Conservation (phyloP, 1,140 invertebrate genomes). For the Cydia fagiglandana region DNA sequence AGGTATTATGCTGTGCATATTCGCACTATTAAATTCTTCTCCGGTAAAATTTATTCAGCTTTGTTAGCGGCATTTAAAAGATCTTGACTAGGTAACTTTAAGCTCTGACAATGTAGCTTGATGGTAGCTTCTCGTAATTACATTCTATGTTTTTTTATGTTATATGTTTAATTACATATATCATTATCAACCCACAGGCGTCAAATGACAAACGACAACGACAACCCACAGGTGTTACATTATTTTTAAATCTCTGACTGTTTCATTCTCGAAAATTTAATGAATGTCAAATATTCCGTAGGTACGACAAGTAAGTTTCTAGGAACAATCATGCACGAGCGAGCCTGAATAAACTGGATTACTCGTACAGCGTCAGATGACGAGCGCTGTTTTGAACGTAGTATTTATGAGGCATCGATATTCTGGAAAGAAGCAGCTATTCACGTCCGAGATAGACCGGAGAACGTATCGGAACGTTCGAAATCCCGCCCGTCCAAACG, state of each 20-base stretch:
- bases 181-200: no score
- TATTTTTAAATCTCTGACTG: no score
- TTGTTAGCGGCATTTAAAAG: background rate
- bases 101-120: background rate
- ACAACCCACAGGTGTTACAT: no score
- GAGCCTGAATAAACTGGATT: background rate
- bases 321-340: no score
- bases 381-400: background rate
- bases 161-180: no score
- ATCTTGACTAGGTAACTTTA: background rate
- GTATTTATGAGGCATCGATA: background rate
- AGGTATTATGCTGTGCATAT: background rate
- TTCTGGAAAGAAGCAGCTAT: slow-evolving; percentile 2
- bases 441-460: slow-evolving; percentile 13
- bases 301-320: background rate
- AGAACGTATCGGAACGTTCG: background rate
- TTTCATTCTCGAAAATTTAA: no score
- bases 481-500: slow-evolving; percentile 18
- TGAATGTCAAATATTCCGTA: no score
- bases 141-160: no score
- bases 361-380: background rate
- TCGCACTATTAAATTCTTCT: background rate
- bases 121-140: no score
- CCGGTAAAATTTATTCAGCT: background rate
- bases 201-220: no score